These are phyloP conservation scores for Gila orcuttii DNA, from an alignment of 2,113 vertebrate species.

Conservation along the genomic window DNA sequence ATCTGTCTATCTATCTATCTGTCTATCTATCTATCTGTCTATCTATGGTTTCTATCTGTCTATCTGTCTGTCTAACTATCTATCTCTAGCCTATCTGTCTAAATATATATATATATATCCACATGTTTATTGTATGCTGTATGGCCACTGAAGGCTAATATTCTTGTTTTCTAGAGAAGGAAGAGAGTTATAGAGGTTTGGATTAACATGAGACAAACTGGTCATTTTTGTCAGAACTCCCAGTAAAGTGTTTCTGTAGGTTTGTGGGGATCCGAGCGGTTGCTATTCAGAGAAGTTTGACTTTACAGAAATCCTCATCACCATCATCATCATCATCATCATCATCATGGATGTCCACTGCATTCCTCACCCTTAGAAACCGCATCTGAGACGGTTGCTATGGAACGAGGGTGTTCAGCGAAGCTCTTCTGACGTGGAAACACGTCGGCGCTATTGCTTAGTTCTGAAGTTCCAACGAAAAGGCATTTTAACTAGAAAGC, in stretches of 20 bases:
- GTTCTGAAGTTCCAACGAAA: conserved; percentile 33
- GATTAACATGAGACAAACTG: not conserved
- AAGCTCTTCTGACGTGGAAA: not conserved
- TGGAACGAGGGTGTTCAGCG: conserved; percentile 30
- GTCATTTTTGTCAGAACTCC: not conserved
- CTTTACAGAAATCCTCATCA: conserved; percentile 24
- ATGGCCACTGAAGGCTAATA: not conserved
- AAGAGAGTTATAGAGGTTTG: not conserved
- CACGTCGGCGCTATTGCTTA: conserved; percentile 10
- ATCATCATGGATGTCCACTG: not conserved
- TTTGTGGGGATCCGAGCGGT: not conserved
- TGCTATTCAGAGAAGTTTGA: conserved; percentile 30
- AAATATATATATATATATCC: too few relatives aligned
- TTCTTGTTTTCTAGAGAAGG: not conserved
- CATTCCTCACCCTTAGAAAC: conserved; percentile 67
- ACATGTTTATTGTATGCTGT: not conserved
- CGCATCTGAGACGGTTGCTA: conserved; percentile 60
- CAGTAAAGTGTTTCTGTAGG: not conserved
- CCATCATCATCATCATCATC: not conserved
- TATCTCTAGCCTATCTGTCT: too few relatives aligned
- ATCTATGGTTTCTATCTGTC: too few relatives aligned
- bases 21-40: too few relatives aligned
- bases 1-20: too few relatives aligned
- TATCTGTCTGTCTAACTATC: too few relatives aligned
- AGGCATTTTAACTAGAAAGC: conserved; percentile 43